Percentiles rank a stretch among this genome's conserved stretches.
Evolutionary conservation across 2,888 invertebrate species (phyloP).

Genomic region (Phania funesta): DNA sequence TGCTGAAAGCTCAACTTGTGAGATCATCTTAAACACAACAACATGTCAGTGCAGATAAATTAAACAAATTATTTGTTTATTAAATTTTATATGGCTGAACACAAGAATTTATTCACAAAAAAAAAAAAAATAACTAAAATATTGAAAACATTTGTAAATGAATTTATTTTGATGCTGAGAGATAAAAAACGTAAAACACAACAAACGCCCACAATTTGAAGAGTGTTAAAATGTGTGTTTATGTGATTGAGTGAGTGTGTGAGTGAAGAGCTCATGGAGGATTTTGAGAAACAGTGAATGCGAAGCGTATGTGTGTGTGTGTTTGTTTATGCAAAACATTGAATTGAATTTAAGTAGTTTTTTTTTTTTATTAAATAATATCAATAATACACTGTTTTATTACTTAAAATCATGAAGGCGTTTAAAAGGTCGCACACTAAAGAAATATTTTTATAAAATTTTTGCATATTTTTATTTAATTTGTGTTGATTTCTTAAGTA

Average conservation of each 20-base stretch:
- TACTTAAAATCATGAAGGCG: conserved; percentile 55
- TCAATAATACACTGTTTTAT: conserved; percentile 15
- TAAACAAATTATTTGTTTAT: conserved; percentile 34
- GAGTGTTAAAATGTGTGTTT: not conserved
- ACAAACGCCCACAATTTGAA: not conserved
- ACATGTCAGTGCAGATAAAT: conserved; percentile 30
- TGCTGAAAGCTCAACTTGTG: conserved; percentile 41
- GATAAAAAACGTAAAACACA: not conserved
- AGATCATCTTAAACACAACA: conserved; percentile 57
- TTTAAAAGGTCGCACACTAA: conserved; percentile 55
- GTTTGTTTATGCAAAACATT: not conserved
- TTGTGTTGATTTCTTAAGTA: not conserved
- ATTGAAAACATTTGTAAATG: not conserved
- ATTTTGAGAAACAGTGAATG: not conserved
- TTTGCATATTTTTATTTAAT: conserved; percentile 30
- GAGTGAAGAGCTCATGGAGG: too few relatives aligned
- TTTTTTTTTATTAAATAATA: not conserved
- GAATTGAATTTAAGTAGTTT: not conserved
- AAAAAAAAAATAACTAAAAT: conserved; percentile 26
- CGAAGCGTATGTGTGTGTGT: not conserved
- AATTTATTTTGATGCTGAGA: not conserved
- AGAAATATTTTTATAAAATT: conserved; percentile 19
- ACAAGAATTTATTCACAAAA: not conserved
- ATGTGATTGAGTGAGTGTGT: too few relatives aligned
- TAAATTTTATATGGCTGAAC: conserved; percentile 1